These are phyloP conservation scores for Nasonovia ribisnigri DNA, from an alignment of 2,888 invertebrate species.

Conservation along the genomic window DNA sequence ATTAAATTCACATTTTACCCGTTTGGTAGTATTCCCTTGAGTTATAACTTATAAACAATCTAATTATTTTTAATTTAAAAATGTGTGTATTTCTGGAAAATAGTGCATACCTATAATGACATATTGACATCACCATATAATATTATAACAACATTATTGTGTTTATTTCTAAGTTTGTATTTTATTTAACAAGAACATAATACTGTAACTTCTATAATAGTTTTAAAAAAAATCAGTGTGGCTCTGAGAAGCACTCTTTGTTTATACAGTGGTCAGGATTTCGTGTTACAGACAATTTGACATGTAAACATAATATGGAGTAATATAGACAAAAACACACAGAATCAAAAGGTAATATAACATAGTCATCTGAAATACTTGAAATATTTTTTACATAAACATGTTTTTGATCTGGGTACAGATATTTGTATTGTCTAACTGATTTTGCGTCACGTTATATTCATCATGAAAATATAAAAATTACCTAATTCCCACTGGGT, in stretches of 20 bases:
- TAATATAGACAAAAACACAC: too few species aligned
- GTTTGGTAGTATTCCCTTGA: not conserved
- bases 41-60: not conserved
- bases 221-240: too few species aligned
- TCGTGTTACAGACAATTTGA: too few species aligned
- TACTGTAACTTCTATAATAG: not conserved
- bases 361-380: not conserved
- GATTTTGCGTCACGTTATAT: too few species aligned
- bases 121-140: too few species aligned
- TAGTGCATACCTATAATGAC: not conserved
- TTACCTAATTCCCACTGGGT: too few species aligned
- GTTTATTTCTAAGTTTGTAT: not conserved
- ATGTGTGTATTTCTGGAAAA: not conserved
- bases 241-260: too few species aligned
- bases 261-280: too few species aligned
- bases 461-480: too few species aligned
- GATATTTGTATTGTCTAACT: too few species aligned
- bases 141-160: not conserved
- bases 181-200: not conserved
- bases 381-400: not conserved
- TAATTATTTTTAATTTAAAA: not conserved
- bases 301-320: too few species aligned
- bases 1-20: not conserved
- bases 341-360: not conserved
- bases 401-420: too few species aligned